Evolutionary conservation across 2,797 vertebrate species (phyloP).

Genomic region (Rhodeus uyekii): DNA sequence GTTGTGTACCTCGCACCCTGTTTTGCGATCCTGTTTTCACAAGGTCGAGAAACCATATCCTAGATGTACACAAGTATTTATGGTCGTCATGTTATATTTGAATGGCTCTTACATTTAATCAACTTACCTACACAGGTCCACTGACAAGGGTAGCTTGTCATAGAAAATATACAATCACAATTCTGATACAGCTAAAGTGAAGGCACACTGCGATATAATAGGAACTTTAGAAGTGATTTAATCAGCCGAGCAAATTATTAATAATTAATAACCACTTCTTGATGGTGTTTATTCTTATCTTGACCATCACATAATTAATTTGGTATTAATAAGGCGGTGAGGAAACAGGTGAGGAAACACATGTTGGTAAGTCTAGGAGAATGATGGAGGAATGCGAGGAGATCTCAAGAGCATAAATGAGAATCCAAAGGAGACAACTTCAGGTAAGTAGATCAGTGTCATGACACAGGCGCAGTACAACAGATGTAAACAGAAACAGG

Average conservation of each 20-base stretch:
- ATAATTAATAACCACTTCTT: constrained; percentile 1
- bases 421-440: background rate
- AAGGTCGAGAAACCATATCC: constrained; percentile 35
- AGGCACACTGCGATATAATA: constrained; percentile 20
- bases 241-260: constrained; percentile 19
- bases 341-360: background rate
- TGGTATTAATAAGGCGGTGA: too few relatives aligned
- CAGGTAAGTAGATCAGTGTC: background rate
- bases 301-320: background rate
- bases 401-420: background rate
- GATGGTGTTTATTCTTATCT: constrained; percentile 30
- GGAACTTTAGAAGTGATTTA: constrained; percentile 27
- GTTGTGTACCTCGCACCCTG: background rate
- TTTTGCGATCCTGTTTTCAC: constrained; percentile 21
- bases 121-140: background rate
- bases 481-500: too few relatives aligned
- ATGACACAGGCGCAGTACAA: too few relatives aligned
- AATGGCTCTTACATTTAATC: constrained; percentile 33
- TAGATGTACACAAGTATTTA: constrained; percentile 25
- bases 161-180: constrained; percentile 9
- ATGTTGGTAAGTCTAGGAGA: background rate
- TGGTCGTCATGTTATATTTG: constrained; percentile 38
- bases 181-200: background rate
- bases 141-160: constrained; percentile 5
- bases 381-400: background rate